Percentiles rank a stretch among this genome's conserved stretches.
phyloP scores from a whole-genome alignment of 2,888 invertebrate species.

The Sussaba pulchella region DNA sequence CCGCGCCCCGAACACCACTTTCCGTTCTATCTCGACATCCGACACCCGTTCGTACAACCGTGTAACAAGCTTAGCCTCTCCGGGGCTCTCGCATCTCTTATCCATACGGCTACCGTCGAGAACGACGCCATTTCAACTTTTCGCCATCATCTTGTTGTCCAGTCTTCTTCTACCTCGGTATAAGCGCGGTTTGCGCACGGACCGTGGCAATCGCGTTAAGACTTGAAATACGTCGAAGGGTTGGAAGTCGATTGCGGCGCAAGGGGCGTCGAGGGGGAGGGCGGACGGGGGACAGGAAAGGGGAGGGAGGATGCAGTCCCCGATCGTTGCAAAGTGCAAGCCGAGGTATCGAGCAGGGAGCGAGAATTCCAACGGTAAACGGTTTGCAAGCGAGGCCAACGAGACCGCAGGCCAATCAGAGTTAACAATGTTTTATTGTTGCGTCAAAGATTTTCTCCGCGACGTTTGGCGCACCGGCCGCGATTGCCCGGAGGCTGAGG shows the following conservation, averaged over 20 bases:
- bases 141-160: slow-evolving; percentile 57
- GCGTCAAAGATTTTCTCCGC: slow-evolving; percentile 74
- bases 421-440: slow-evolving; percentile 84
- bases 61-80: slow-evolving; percentile 54
- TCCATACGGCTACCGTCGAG: slow-evolving; percentile 58
- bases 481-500: slow-evolving; percentile 48
- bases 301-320: no score
- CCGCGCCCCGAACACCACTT: slow-evolving; percentile 12
- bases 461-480: slow-evolving; percentile 66
- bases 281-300: background rate
- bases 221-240: slow-evolving; percentile 54
- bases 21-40: slow-evolving; percentile 50
- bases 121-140: no score
- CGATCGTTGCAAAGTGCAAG: slow-evolving; percentile 17
- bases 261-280: slow-evolving; percentile 1
- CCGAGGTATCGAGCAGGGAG: slow-evolving; percentile 22
- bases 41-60: slow-evolving; percentile 55
- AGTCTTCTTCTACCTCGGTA: slow-evolving; percentile 23
- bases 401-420: slow-evolving; percentile 80
- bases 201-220: slow-evolving; percentile 42
- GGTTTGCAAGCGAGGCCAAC: slow-evolving; percentile 71
- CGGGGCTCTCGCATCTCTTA: slow-evolving; percentile 34
- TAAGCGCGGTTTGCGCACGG: slow-evolving; percentile 2
- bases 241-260: no score
- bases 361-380: slow-evolving; percentile 77